Evolutionary conservation across 2,113 vertebrate genomes (phyloP).

Genomic region (Motacilla tschutschensis): DNA sequence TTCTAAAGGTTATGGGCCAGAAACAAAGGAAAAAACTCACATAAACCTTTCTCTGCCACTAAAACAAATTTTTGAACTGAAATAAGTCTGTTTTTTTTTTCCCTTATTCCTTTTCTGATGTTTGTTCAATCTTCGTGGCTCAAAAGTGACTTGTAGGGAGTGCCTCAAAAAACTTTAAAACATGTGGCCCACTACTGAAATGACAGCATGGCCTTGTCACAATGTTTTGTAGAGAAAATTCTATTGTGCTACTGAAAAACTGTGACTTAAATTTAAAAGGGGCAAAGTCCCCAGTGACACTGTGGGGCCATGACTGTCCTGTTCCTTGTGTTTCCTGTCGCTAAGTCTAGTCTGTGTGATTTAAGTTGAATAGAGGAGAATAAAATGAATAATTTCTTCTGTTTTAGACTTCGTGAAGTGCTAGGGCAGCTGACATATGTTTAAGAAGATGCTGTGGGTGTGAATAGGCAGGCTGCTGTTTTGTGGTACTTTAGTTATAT

Average conservation of each 20-base stretch:
- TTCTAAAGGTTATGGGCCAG: neutral
- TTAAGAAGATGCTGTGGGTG: neutral
- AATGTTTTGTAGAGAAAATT: neutral
- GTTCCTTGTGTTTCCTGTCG: neutral
- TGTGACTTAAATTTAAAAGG: neutral
- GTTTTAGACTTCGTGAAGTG: neutral
- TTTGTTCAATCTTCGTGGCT: neutral
- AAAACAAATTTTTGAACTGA: neutral
- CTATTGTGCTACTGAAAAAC: neutral
- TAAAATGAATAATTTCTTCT: slow-evolving; percentile 21
- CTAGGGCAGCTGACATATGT: neutral
- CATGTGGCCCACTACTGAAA: neutral
- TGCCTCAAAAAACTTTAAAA: neutral
- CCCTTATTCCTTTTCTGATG: neutral
- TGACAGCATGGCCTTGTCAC: neutral
- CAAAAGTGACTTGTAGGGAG: neutral
- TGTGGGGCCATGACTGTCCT: neutral
- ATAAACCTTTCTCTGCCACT: neutral
- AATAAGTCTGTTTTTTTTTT: neutral
- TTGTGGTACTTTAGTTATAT: neutral
- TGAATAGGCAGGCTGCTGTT: neutral
- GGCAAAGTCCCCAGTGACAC: neutral
- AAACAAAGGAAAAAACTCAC: neutral
- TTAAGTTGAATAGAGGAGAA: neutral
- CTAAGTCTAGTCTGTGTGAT: neutral